Conservation (phyloP, 1,140 invertebrate genomes). For the Pseudomyrmex sp. region DNA sequence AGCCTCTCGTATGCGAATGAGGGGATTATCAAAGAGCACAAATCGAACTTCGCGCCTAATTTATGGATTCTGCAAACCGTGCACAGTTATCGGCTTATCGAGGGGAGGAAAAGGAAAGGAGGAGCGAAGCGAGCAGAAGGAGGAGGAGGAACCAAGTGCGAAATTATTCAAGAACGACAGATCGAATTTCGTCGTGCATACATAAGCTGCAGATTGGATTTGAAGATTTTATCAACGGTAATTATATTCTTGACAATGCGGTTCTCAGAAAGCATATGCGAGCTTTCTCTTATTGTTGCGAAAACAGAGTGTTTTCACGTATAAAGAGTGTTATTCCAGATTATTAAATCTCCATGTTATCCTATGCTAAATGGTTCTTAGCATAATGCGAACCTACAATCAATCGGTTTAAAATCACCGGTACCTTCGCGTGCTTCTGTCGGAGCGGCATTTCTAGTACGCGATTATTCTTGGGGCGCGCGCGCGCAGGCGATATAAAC, state of each 20-base stretch:
- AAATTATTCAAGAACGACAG: constrained; percentile 67
- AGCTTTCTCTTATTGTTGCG: neutral
- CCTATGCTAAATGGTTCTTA: neutral
- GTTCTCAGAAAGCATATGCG: neutral
- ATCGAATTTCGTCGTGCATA: constrained; percentile 64
- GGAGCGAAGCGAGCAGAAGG: constrained; percentile 1
- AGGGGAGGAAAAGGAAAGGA: constrained; percentile 47
- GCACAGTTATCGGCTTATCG: constrained; percentile 70
- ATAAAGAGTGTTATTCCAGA: neutral
- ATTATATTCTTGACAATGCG: constrained; percentile 46
- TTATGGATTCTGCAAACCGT: constrained; percentile 69
- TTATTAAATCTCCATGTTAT: neutral
- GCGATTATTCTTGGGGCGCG: no score
- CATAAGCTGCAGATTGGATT: constrained; percentile 49
- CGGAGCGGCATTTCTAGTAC: no score
- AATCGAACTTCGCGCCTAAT: constrained; percentile 71
- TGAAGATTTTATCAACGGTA: constrained; percentile 42
- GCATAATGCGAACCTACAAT: neutral
- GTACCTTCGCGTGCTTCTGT: no score
- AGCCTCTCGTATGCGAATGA: constrained; percentile 69
- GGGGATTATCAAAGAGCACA: constrained; percentile 66
- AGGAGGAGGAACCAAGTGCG: constrained; percentile 36
- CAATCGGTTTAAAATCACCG: neutral
- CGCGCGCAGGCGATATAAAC: constrained; percentile 41
- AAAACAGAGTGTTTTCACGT: neutral